Evolutionary conservation across 1,140 invertebrate species (phyloP).

Genomic region (Eupeodes corollae): DNA sequence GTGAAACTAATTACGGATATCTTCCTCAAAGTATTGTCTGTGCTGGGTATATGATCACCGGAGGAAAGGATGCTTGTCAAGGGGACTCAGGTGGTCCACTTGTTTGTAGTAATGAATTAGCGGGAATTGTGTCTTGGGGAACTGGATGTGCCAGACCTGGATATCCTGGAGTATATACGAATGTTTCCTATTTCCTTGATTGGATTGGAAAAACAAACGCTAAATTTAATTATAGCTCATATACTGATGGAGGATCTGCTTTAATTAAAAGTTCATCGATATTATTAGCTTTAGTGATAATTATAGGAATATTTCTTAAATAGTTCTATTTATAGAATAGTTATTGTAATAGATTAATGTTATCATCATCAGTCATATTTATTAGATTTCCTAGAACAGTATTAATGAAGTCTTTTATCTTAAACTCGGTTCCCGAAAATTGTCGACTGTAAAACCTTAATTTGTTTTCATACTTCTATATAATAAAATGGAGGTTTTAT

Average conservation of each 20-base stretch:
- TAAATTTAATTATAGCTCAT: slow-evolving; percentile 17
- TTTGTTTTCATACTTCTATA: too few relatives aligned
- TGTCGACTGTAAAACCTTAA: too few relatives aligned
- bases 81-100: slow-evolving; percentile 35
- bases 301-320: too few relatives aligned
- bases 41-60: slow-evolving; percentile 4
- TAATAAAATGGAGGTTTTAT: too few relatives aligned
- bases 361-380: too few relatives aligned
- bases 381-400: too few relatives aligned
- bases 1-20: slow-evolving; percentile 8
- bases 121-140: slow-evolving; percentile 47
- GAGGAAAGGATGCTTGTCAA: slow-evolving; percentile 27
- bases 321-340: too few relatives aligned
- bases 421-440: too few relatives aligned
- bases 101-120: slow-evolving; percentile 22
- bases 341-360: too few relatives aligned
- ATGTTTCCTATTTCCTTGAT: slow-evolving; percentile 45
- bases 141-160: slow-evolving; percentile 41
- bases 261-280: too few relatives aligned
- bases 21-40: slow-evolving; percentile 5
- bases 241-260: not conserved
- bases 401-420: too few relatives aligned
- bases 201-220: slow-evolving; percentile 35
- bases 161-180: slow-evolving; percentile 51
- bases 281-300: too few relatives aligned